Evolutionary conservation across 2,797 vertebrate species (phyloP).

Genomic region (Leptatherina wallacei): DNA sequence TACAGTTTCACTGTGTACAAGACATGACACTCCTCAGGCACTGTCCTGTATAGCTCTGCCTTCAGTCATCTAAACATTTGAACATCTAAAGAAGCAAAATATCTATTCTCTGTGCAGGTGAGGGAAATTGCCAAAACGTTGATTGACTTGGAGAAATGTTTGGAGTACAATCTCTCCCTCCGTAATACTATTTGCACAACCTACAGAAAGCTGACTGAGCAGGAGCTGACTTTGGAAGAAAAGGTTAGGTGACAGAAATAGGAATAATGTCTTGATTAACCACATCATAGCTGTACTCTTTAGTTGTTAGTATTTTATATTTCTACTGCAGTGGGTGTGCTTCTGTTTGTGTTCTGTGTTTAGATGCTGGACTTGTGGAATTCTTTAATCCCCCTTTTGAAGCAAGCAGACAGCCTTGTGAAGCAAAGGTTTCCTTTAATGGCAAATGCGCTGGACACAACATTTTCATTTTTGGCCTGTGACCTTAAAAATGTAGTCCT

Average conservation of each 20-base stretch:
- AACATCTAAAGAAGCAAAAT: not conserved
- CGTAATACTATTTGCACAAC: constrained; percentile 67
- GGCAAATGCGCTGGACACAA: constrained; percentile 72
- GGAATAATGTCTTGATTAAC: constrained; percentile 2
- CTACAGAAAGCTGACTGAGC: constrained; percentile 66
- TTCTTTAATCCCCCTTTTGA: constrained; percentile 76
- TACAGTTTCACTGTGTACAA: not conserved
- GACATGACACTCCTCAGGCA: not conserved
- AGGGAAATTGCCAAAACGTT: constrained; percentile 72
- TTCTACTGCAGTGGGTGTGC: not conserved
- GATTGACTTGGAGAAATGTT: constrained; percentile 60
- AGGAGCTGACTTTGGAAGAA: constrained; percentile 70
- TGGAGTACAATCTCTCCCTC: constrained; percentile 81
- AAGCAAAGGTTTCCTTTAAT: constrained; percentile 64
- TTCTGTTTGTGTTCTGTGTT: constrained; percentile 31
- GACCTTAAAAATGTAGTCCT: constrained; percentile 74
- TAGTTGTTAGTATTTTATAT: not conserved
- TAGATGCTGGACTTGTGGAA: constrained; percentile 84
- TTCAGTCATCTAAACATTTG: not conserved
- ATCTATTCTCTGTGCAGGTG: constrained; percentile 69
- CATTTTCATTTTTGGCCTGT: constrained; percentile 59
- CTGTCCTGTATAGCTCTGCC: not conserved
- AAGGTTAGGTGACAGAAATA: constrained; percentile 72
- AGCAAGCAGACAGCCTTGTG: constrained; percentile 76
- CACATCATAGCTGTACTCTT: not conserved